A percentile compares a stretch with the other conserved stretches of the same genome.
Evolutionary conservation across 1,140 invertebrate genomes (phyloP).

Genomic region (Onthophagus taurus): DNA sequence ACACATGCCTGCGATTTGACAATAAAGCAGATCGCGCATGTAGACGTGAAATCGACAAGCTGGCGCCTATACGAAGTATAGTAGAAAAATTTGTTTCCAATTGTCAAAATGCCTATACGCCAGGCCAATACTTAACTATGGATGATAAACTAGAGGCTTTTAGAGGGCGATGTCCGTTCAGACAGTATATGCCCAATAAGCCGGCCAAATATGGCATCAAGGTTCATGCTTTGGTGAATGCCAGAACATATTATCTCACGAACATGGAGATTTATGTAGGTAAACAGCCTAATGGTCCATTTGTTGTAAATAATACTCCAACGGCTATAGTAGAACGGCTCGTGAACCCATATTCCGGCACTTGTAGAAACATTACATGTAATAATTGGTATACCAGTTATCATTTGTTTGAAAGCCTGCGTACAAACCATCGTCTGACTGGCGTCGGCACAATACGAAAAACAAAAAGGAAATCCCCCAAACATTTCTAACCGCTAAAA

Average conservation of each 20-base stretch:
- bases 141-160: conserved; percentile 38
- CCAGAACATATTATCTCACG: background rate
- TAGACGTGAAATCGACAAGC: conserved; percentile 5
- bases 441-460: conserved; percentile 29
- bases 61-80: conserved; percentile 6
- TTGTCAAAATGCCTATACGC: background rate
- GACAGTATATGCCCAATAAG: conserved; percentile 38
- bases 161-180: conserved; percentile 31
- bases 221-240: conserved; percentile 10
- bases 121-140: conserved; percentile 28
- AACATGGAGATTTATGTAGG: conserved; percentile 5
- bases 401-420: conserved; percentile 11
- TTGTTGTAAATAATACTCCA: background rate
- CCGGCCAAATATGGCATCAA: conserved; percentile 39
- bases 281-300: background rate
- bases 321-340: conserved; percentile 9
- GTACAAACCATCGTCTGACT: conserved; percentile 29
- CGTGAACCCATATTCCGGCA: conserved; percentile 9
- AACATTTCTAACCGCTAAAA: conserved; percentile 19
- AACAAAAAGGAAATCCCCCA: conserved; percentile 33
- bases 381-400: conserved; percentile 20
- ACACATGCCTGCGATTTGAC: conserved; percentile 3
- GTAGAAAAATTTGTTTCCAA: conserved; percentile 6
- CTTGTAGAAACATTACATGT: conserved; percentile 15
- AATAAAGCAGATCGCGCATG: background rate